A percentile compares a stretch with the other conserved stretches of the same genome.
These are phyloP conservation scores for Cottus gobio DNA, from an alignment of 2,113 vertebrate species.

Conservation along the genomic window DNA sequence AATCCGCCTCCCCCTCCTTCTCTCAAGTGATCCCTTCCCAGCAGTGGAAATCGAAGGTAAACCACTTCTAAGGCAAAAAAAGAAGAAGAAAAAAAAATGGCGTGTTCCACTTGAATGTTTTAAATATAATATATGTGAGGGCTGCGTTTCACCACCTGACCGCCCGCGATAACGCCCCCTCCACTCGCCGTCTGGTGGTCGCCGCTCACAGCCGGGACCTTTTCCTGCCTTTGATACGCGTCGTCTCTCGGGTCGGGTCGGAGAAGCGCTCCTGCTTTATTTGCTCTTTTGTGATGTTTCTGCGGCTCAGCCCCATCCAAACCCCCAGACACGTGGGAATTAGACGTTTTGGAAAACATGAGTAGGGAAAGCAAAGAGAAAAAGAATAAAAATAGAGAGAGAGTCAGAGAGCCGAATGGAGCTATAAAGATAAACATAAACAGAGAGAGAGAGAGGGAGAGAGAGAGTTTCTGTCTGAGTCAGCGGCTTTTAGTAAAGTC, in stretches of 20 bases:
- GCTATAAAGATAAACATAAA: slow-evolving; percentile 68
- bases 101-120: slow-evolving; percentile 42
- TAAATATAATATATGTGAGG: slow-evolving; percentile 30
- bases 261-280: slow-evolving; percentile 28
- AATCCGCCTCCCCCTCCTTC: slow-evolving; percentile 48
- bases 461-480: slow-evolving; percentile 72
- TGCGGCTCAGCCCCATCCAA: slow-evolving; percentile 9
- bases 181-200: slow-evolving; percentile 4
- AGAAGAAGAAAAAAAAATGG: not conserved
- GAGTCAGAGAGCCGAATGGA: slow-evolving; percentile 43
- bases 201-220: slow-evolving; percentile 14
- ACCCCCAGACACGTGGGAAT: slow-evolving; percentile 32
- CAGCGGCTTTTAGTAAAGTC: slow-evolving; percentile 73
- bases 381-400: slow-evolving; percentile 22
- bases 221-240: slow-evolving; percentile 35
- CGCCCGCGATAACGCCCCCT: not conserved
- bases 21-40: slow-evolving; percentile 72
- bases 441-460: slow-evolving; percentile 62
- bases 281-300: slow-evolving; percentile 48
- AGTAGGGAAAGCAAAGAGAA: slow-evolving; percentile 58
- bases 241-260: slow-evolving; percentile 11
- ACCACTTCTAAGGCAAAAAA: slow-evolving; percentile 69
- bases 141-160: slow-evolving; percentile 38
- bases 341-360: slow-evolving; percentile 63
- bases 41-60: slow-evolving; percentile 77